A percentile compares a stretch with the other conserved stretches of the same genome.
These are phyloP conservation scores for Drosophila buzzatii DNA, from an alignment of 2,888 invertebrate genomes.

Conservation along the genomic window DNA sequence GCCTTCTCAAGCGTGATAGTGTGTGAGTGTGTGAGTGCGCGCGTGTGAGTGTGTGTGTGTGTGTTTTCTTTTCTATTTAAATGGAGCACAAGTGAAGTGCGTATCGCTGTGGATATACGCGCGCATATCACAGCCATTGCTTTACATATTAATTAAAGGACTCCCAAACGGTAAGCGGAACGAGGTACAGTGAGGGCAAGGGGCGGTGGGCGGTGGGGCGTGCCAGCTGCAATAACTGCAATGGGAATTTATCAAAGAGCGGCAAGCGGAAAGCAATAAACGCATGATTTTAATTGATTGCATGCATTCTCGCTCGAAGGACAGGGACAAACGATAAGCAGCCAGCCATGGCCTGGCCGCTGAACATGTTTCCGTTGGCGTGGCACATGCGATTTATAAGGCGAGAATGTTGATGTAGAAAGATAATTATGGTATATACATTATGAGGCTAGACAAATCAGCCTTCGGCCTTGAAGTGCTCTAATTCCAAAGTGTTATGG, in stretches of 20 bases:
- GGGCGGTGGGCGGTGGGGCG: constrained; percentile 6
- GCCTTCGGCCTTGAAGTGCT: background rate
- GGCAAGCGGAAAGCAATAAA: constrained; percentile 48
- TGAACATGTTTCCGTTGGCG: constrained; percentile 21
- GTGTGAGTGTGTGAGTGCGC: background rate
- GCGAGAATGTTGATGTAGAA: constrained; percentile 2
- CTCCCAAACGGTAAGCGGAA: constrained; percentile 13
- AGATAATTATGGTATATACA: constrained; percentile 6
- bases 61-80: constrained; percentile 78
- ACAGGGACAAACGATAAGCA: constrained; percentile 3
- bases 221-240: constrained; percentile 19
- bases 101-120: constrained; percentile 41
- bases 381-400: background rate
- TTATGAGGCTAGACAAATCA: background rate
- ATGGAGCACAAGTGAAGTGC: constrained; percentile 82
- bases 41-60: background rate
- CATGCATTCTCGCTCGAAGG: constrained; percentile 29
- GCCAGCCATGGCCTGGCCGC: constrained; percentile 10
- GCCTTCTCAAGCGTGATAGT: constrained; percentile 27
- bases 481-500: constrained; percentile 1
- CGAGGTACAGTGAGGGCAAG: background rate
- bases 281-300: constrained; percentile 62
- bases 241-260: constrained; percentile 22
- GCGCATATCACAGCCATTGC: constrained; percentile 46
- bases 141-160: constrained; percentile 77